Conservation (phyloP, 2,113 vertebrate species). For the Sula dactylatra region DNA sequence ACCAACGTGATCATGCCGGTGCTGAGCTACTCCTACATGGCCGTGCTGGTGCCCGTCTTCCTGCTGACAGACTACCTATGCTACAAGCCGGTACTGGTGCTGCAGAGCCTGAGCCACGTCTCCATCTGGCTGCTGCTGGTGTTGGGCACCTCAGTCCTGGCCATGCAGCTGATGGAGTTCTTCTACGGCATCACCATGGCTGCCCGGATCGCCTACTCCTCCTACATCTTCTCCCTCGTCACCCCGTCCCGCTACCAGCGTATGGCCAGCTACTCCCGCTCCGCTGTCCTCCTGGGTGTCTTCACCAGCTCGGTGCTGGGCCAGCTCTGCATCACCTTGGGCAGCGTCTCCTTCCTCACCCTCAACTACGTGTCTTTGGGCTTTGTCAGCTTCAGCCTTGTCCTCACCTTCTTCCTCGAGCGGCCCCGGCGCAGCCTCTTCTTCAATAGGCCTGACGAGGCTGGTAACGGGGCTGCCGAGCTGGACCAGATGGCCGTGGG, state of each 20-base stretch:
- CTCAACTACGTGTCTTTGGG: constrained; percentile 83
- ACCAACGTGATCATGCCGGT: constrained; percentile 91
- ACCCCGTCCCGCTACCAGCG: constrained; percentile 82
- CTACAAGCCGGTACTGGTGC: constrained; percentile 91
- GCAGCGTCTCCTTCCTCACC: constrained; percentile 51
- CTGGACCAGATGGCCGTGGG: constrained; percentile 25
- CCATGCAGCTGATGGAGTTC: constrained; percentile 97
- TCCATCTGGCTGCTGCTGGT: constrained; percentile 88
- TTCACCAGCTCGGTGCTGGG: constrained; percentile 92
- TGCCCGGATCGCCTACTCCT: constrained; percentile 92
- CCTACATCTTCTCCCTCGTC: constrained; percentile 95
- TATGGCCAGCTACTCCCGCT: constrained; percentile 88
- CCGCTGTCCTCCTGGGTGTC: constrained; percentile 86
- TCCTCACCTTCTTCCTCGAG: constrained; percentile 84
- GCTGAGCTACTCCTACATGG: constrained; percentile 92
- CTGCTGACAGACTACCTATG: constrained; percentile 89
- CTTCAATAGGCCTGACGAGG: constrained; percentile 75
- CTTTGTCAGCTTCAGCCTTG: constrained; percentile 81
- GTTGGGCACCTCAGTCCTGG: constrained; percentile 71
- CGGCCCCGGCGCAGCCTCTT: constrained; percentile 88
- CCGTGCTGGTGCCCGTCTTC: constrained; percentile 88
- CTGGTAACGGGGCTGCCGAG: neutral
- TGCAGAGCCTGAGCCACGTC: constrained; percentile 89
- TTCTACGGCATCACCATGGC: constrained; percentile 94
- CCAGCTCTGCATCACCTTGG: constrained; percentile 81